Evolutionary conservation across 1,140 invertebrate species (phyloP).

Genomic region (Macrosteles quadrilineatus): DNA sequence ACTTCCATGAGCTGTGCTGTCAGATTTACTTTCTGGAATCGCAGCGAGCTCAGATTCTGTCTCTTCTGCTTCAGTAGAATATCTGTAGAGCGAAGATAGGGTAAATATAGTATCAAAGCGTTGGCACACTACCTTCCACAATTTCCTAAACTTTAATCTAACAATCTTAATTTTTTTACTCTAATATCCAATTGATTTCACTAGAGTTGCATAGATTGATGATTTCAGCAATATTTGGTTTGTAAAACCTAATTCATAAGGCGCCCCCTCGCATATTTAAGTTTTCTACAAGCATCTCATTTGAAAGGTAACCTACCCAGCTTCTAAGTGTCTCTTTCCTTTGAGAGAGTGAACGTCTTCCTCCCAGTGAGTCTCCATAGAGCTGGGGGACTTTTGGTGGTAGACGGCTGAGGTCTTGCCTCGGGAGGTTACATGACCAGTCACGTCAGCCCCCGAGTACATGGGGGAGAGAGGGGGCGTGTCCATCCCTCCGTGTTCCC

Average conservation of each 20-base stretch:
- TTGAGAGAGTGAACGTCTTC: slow-evolving; percentile 49
- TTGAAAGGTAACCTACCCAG: no score
- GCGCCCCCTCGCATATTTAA: no score
- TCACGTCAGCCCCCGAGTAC: slow-evolving; percentile 49
- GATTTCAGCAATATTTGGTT: no score
- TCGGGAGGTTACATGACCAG: slow-evolving; percentile 50
- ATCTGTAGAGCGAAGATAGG: slow-evolving; percentile 51
- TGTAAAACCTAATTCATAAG: no score
- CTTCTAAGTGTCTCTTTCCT: slow-evolving; percentile 18
- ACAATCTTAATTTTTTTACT: no score
- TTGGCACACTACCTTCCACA: no score
- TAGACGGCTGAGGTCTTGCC: slow-evolving; percentile 46
- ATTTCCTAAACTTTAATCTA: no score
- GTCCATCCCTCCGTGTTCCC: slow-evolving; percentile 52
- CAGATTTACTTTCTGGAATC: slow-evolving; percentile 84
- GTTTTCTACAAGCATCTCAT: no score
- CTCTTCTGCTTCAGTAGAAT: slow-evolving; percentile 77
- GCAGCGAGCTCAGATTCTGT: slow-evolving; percentile 83
- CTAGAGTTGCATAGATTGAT: no score
- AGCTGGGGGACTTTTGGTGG: slow-evolving; percentile 49
- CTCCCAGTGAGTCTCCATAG: slow-evolving; percentile 72
- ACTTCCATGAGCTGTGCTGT: slow-evolving; percentile 75
- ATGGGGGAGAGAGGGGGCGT: slow-evolving; percentile 57
- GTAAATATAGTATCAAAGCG: background rate
- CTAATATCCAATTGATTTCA: no score